Evolutionary conservation across 2,797 vertebrate species (phyloP), one percentile per base, ranked within the genome.

Genomic region (Limnodromus scolopaceus): DNA sequence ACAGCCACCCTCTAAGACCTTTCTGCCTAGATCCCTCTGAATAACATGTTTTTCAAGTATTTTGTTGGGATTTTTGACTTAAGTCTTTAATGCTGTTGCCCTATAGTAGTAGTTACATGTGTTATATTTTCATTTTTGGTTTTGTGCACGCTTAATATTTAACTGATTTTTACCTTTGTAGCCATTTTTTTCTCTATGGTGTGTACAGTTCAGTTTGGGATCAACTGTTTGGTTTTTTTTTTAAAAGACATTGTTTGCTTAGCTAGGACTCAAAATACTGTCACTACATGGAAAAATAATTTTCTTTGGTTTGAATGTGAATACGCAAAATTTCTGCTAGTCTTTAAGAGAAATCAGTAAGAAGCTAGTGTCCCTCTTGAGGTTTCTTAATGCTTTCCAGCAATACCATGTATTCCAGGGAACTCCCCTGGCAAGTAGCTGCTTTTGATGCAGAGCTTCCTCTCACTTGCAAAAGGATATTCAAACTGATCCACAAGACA

Each of bases 51-150:
- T 82, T 84, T 63, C 38, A n/a, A 41, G 28, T 36, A 54, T 51
- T 84, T 64, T 41, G 2, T 22, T 38, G 4, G 1, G 0, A 0
- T n/a, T 64, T 65, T 54, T 46, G 27, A 64, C 6, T 36, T 3
- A 84, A 64, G 8, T 57, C 13, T 78, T 89, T 45, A 36, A 39
- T 81, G 24, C 22, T 71, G 5, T 81, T 84, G 41, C 30, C 10
- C 6, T 86, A 0, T 9, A 24, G 7, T 28, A 58, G 18, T 55
- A 63, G 25, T n/a, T 70, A 16, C 3, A 17, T 7, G 9, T 61
- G 6, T 39, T 54, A 4, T 57, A 9, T 75, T 86, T 66, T 77
- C 13, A 12, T 43, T 66, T 79, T 70, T 70, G 14, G 2, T 32
- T 76, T 69, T 54, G 9, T 43, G 53, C 17, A 28, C 1, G 8